Evolutionary conservation across 2,888 invertebrate genomes (phyloP).

Genomic region (Heliconius charithonia): DNA sequence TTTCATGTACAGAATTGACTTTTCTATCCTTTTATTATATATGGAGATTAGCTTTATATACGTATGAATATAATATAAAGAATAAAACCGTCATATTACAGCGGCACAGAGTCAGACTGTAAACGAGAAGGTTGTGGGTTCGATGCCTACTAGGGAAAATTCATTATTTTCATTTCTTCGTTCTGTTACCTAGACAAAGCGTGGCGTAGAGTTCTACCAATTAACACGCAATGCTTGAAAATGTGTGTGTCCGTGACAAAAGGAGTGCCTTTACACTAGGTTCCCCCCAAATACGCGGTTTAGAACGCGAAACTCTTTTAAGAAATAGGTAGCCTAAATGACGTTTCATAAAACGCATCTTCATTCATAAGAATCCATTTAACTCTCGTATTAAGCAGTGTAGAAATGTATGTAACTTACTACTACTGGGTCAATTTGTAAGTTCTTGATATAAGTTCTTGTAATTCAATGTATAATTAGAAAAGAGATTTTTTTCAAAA

Average conservation of each 20-base stretch:
- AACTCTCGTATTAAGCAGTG: background rate
- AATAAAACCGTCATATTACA: too few relatives aligned
- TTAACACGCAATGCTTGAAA: background rate
- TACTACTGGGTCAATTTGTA: constrained; percentile 6
- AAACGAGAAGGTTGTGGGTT: too few relatives aligned
- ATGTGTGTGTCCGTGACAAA: too few relatives aligned
- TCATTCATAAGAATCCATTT: background rate
- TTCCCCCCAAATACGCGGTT: background rate
- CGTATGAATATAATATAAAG: too few relatives aligned
- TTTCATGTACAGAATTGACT: too few relatives aligned
- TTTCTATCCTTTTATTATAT: too few relatives aligned
- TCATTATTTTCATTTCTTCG: too few relatives aligned
- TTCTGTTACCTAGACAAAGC: background rate
- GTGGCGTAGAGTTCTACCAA: background rate
- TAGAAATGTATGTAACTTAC: background rate
- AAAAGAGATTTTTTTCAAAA: background rate
- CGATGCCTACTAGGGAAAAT: too few relatives aligned
- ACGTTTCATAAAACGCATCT: background rate
- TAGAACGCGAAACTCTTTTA: background rate
- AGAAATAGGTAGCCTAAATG: background rate
- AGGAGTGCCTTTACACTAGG: background rate
- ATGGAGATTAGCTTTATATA: too few relatives aligned
- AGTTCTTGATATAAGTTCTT: background rate
- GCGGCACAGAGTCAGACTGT: too few relatives aligned
- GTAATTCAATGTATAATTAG: constrained; percentile 6